Conservation (phyloP, 2,888 invertebrate species). For the Acanthosepion esculentum region DNA sequence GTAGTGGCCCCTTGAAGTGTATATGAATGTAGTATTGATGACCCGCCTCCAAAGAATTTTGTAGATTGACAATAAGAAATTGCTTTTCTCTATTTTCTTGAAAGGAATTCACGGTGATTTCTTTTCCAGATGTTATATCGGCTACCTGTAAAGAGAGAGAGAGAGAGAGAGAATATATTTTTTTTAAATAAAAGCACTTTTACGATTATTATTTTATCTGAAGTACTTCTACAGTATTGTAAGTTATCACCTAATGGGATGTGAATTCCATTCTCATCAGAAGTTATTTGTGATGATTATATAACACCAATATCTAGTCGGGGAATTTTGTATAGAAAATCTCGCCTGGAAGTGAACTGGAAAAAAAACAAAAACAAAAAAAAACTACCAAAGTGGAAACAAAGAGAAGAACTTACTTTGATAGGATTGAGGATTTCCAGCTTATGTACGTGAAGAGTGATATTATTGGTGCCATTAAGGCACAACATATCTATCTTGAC, state of each 20-base stretch:
- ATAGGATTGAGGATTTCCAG: slow-evolving; percentile 54
- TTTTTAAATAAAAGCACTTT: no score
- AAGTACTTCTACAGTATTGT: no score
- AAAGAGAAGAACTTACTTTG: not conserved
- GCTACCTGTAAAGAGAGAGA: not conserved
- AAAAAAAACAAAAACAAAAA: not conserved
- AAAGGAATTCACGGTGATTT: slow-evolving; percentile 52
- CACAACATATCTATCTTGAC: slow-evolving; percentile 60
- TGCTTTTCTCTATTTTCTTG: slow-evolving; percentile 62
- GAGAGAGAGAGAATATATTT: no score
- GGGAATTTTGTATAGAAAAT: no score
- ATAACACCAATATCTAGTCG: no score
- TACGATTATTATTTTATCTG: no score
- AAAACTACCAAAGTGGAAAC: not conserved
- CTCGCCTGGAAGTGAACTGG: no score
- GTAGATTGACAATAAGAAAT: slow-evolving; percentile 78
- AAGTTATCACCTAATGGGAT: no score
- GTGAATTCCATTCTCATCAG: no score
- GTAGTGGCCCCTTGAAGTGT: slow-evolving; percentile 83
- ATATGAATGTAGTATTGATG: slow-evolving; percentile 82
- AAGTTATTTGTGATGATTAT: no score
- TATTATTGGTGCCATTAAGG: slow-evolving; percentile 54
- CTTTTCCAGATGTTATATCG: not conserved
- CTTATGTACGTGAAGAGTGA: slow-evolving; percentile 63
- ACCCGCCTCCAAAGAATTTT: slow-evolving; percentile 79